These are phyloP conservation scores for Papilio glaucus DNA, from an alignment of 1,140 invertebrate species.

Conservation along the genomic window DNA sequence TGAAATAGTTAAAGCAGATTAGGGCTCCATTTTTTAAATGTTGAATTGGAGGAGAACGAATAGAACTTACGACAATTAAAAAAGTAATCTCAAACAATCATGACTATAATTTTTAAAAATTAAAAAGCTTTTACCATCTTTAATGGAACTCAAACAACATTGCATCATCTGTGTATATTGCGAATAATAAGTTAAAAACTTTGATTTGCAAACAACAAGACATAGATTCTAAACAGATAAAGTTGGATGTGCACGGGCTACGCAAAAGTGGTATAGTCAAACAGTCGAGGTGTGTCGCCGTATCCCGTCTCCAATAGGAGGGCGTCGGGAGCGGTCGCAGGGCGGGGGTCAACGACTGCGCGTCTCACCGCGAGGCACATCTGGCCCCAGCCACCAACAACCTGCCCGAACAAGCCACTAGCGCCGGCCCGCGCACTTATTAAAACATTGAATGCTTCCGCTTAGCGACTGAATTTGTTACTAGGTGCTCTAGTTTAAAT, in stretches of 20 bases:
- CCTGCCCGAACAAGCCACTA: background rate
- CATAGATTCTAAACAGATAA: no score
- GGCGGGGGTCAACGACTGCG: constrained; percentile 72
- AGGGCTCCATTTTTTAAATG: background rate
- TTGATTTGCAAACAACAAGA: no score
- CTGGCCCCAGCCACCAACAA: constrained; percentile 16
- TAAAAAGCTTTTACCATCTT: no score
- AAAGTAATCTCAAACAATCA: no score
- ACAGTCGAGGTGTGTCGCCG: no score
- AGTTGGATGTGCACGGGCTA: no score
- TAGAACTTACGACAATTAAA: no score
- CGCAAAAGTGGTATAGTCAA: no score
- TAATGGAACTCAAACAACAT: no score
- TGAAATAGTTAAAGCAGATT: background rate
- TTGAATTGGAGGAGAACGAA: background rate
- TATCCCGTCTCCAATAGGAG: background rate
- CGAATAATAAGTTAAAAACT: no score
- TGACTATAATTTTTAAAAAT: no score
- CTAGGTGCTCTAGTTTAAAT: background rate
- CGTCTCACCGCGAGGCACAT: constrained; percentile 36
- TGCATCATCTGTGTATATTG: no score
- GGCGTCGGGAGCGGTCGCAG: constrained; percentile 22
- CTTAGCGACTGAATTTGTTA: constrained; percentile 10
- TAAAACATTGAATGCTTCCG: background rate
- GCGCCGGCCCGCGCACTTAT: background rate